Evolutionary conservation across 1,140 invertebrate genomes (phyloP).

Genomic region (Trichoplusia ni): DNA sequence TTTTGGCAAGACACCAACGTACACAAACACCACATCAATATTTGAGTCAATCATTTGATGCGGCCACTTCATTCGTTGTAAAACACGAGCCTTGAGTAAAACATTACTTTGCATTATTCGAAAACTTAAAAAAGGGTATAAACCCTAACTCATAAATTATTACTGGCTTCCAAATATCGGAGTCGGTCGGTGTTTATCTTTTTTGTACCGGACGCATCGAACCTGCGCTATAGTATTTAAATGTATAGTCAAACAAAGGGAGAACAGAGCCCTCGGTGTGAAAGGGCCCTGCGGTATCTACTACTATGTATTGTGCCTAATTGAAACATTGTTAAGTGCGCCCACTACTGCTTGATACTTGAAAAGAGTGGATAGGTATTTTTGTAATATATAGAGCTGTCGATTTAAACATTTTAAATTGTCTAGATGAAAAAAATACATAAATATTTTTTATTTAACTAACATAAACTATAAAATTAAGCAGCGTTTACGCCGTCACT

Average conservation of each 20-base stretch:
- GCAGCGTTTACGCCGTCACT: neutral
- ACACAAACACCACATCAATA: neutral
- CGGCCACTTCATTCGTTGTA: neutral
- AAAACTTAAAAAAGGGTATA: slow-evolving; percentile 51
- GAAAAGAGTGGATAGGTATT: no score
- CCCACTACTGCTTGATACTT: slow-evolving; percentile 55
- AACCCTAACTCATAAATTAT: slow-evolving; percentile 65
- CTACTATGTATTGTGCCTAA: slow-evolving; percentile 69
- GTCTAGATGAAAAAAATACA: no score
- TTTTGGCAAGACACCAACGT: slow-evolving; percentile 1
- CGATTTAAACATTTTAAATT: no score
- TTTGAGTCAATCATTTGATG: neutral
- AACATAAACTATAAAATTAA: slow-evolving; percentile 6
- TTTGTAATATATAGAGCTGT: no score
- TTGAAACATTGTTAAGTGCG: slow-evolving; percentile 62
- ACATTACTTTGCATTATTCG: neutral
- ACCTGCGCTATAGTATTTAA: slow-evolving; percentile 71
- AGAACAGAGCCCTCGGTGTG: slow-evolving; percentile 60
- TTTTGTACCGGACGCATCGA: slow-evolving; percentile 72
- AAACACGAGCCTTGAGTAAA: neutral
- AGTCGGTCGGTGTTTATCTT: slow-evolving; percentile 58
- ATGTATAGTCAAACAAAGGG: slow-evolving; percentile 78
- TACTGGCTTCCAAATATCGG: slow-evolving; percentile 70
- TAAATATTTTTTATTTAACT: no score
- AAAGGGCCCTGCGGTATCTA: slow-evolving; percentile 59